phyloP scores from a whole-genome alignment of 2,888 invertebrate genomes.

The Ditylenchus weischeri region DNA sequence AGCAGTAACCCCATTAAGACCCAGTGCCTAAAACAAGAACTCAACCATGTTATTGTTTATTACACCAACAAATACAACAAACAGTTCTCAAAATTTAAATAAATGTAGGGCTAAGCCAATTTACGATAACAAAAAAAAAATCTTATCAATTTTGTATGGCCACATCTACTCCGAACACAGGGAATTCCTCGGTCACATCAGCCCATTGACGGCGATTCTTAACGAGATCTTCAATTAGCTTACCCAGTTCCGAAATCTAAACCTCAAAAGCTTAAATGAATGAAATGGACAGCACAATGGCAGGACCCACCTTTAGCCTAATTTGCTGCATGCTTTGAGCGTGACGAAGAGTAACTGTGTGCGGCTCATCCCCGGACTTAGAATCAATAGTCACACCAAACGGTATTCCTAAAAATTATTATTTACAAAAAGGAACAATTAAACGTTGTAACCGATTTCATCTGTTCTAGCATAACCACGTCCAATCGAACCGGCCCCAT shows the following conservation, averaged over 20 bases:
- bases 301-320: constrained; percentile 72
- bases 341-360: constrained; percentile 88
- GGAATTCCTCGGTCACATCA: constrained; percentile 28
- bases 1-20: too few relatives aligned
- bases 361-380: constrained; percentile 80
- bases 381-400: constrained; percentile 97
- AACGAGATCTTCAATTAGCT: constrained; percentile 41
- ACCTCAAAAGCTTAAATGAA: too few relatives aligned
- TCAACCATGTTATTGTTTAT: too few relatives aligned
- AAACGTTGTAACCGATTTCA: constrained; percentile 60
- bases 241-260: constrained; percentile 46
- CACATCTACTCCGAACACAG: too few relatives aligned
- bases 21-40: too few relatives aligned
- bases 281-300: too few relatives aligned
- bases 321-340: constrained; percentile 91
- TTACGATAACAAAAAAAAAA: too few relatives aligned
- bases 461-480: constrained; percentile 88
- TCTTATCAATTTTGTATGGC: too few relatives aligned
- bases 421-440: too few relatives aligned
- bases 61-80: too few relatives aligned
- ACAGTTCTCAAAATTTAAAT: too few relatives aligned
- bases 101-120: too few relatives aligned
- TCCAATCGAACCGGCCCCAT: constrained; percentile 92
- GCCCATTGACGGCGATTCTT: constrained; percentile 39
- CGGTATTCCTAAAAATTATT: constrained; percentile 68